Evolutionary conservation across 2,113 vertebrate genomes (phyloP).

Genomic region (Notothenia coriiceps): DNA sequence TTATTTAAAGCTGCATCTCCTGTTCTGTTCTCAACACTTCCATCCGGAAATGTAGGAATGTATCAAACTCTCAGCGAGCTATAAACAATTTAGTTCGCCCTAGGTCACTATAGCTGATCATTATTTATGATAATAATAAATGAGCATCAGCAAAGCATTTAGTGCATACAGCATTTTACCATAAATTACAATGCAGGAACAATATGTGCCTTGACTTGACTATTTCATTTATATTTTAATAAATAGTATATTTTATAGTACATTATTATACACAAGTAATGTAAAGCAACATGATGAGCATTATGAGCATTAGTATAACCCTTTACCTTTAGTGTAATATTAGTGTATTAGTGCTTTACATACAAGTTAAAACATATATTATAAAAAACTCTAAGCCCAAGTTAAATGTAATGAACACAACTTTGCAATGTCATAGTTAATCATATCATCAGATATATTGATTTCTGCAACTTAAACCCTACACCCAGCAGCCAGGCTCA

Average conservation of each 20-base stretch:
- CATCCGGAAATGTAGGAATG: constrained; percentile 80
- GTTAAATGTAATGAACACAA: neutral
- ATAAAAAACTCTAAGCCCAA: no score
- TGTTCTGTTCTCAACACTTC: constrained; percentile 56
- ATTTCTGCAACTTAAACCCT: neutral
- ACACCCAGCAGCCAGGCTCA: neutral
- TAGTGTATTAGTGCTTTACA: no score
- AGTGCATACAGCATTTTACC: neutral
- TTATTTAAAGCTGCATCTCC: constrained; percentile 77
- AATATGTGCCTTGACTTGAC: neutral
- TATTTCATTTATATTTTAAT: neutral
- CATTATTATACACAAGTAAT: neutral
- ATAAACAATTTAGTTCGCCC: constrained; percentile 44
- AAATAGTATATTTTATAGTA: neutral
- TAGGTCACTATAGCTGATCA: constrained; percentile 15
- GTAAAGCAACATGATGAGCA: neutral
- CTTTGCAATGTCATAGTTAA: neutral
- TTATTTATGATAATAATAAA: neutral
- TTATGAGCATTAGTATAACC: neutral
- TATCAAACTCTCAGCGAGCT: constrained; percentile 48
- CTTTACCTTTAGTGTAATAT: neutral
- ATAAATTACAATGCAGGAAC: neutral
- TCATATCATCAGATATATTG: neutral
- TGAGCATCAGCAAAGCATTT: neutral
- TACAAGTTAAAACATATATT: no score